These are phyloP conservation scores for Pegoplata infirma DNA, from an alignment of 2,888 invertebrate species.

Conservation along the genomic window DNA sequence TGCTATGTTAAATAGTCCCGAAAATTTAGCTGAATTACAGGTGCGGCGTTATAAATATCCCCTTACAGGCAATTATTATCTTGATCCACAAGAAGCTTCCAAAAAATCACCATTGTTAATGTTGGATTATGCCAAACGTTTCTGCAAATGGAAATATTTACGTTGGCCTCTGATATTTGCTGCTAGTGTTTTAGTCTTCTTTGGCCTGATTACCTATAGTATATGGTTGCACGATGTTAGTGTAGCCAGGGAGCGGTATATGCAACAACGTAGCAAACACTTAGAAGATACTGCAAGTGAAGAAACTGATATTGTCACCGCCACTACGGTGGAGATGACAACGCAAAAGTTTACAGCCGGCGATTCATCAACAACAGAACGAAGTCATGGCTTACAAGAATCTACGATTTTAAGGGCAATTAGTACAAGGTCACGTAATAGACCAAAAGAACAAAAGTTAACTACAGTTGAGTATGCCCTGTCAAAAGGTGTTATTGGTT, in stretches of 20 bases:
- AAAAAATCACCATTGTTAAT: conserved; percentile 68
- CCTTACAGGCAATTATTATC: conserved; percentile 71
- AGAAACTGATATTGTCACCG: conserved; percentile 31
- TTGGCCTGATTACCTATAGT: conserved; percentile 74
- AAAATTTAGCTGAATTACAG: conserved; percentile 72
- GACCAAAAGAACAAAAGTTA: conserved; percentile 61
- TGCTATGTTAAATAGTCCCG: conserved; percentile 69
- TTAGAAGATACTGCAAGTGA: conserved; percentile 41
- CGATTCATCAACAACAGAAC: conserved; percentile 1
- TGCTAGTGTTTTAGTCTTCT: conserved; percentile 72
- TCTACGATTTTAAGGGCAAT: conserved; percentile 69
- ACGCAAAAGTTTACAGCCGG: conserved; percentile 26
- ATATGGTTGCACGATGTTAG: conserved; percentile 74
- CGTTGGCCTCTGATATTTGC: conserved; percentile 73
- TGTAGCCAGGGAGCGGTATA: conserved; percentile 70
- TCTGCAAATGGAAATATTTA: conserved; percentile 72
- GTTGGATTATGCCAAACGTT: conserved; percentile 67
- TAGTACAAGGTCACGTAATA: conserved; percentile 40
- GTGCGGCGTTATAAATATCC: conserved; percentile 74
- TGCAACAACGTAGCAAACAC: conserved; percentile 66
- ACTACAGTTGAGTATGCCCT: conserved; percentile 56
- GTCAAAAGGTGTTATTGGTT: conserved; percentile 53
- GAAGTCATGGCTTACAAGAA: conserved; percentile 62
- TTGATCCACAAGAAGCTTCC: conserved; percentile 66
- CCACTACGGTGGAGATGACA: conserved; percentile 43